Evolutionary conservation across 2,797 vertebrate genomes (phyloP).

Genomic region (Intellagama lesueurii): DNA sequence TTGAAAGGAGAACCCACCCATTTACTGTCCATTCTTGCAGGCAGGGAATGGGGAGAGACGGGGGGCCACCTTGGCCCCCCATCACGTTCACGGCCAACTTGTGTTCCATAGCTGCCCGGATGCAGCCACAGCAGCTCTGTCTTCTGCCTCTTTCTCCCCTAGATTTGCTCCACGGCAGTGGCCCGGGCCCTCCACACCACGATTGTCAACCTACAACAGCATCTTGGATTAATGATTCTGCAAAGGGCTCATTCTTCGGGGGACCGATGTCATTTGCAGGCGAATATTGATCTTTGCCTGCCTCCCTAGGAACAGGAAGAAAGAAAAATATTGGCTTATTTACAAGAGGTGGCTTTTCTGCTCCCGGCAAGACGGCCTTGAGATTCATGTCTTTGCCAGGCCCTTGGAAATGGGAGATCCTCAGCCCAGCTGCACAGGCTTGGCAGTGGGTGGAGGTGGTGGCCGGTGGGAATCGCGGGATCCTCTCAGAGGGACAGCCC

Average conservation of each 20-base stretch:
- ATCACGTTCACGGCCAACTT: too few relatives aligned
- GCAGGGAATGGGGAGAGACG: too few relatives aligned
- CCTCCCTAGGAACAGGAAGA: conserved; percentile 60
- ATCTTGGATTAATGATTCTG: conserved; percentile 61
- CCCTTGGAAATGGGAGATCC: conserved; percentile 35
- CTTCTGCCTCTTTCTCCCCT: neutral
- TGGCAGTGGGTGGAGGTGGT: too few relatives aligned
- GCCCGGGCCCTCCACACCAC: conserved; percentile 12
- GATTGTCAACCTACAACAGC: conserved; percentile 58
- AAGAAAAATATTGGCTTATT: conserved; percentile 68
- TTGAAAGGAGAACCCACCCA: too few relatives aligned
- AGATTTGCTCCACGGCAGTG: conserved; percentile 48
- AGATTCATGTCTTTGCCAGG: conserved; percentile 55
- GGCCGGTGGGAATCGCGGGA: too few relatives aligned
- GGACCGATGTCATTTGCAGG: conserved; percentile 63
- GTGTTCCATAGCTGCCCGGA: too few relatives aligned
- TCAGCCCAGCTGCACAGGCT: too few relatives aligned
- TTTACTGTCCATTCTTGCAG: too few relatives aligned
- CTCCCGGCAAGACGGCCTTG: conserved; percentile 56
- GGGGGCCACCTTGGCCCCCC: too few relatives aligned
- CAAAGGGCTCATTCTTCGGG: conserved; percentile 55
- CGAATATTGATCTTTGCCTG: conserved; percentile 65
- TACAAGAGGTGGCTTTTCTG: conserved; percentile 64
- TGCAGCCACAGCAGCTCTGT: too few relatives aligned
- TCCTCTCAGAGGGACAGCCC: too few relatives aligned